A percentile compares a stretch with the other conserved stretches of the same genome.
Conservation (phyloP, 1,140 invertebrate genomes). For the Drosophila tsacasi region DNA sequence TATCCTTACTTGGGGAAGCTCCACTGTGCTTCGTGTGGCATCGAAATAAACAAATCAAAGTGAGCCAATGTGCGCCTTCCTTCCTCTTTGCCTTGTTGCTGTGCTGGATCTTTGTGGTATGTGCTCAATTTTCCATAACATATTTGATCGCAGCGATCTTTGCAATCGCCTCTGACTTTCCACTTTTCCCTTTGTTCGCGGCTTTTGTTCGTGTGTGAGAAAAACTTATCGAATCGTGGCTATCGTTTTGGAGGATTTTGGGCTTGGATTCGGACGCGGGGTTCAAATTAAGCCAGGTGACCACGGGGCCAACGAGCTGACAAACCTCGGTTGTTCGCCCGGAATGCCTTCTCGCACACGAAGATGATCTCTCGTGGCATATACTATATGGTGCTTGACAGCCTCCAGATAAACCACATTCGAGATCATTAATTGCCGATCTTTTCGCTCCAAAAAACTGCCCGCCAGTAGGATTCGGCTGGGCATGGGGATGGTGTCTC, state of each 20-base stretch:
- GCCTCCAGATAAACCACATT: slow-evolving; percentile 66
- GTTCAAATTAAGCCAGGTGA: slow-evolving; percentile 78
- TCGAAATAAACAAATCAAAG: slow-evolving; percentile 81
- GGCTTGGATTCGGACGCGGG: background rate
- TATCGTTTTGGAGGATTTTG: slow-evolving; percentile 51
- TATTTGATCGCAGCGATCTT: slow-evolving; percentile 79
- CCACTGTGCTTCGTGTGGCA: slow-evolving; percentile 62
- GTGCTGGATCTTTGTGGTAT: slow-evolving; percentile 66
- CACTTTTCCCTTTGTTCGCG: slow-evolving; percentile 71
- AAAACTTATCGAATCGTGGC: slow-evolving; percentile 75
- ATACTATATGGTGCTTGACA: slow-evolving; percentile 29
- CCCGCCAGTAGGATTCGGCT: slow-evolving; percentile 39
- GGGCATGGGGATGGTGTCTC: background rate
- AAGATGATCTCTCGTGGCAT: slow-evolving; percentile 45
- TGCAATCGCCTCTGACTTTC: slow-evolving; percentile 77
- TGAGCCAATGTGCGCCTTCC: slow-evolving; percentile 63
- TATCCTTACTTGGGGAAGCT: background rate
- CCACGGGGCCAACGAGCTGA: slow-evolving; percentile 81
- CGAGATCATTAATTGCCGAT: slow-evolving; percentile 78
- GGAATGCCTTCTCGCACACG: slow-evolving; percentile 60
- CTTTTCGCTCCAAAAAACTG: slow-evolving; percentile 59
- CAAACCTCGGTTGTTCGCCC: slow-evolving; percentile 53
- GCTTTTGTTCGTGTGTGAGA: slow-evolving; percentile 71
- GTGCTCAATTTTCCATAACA: slow-evolving; percentile 83
- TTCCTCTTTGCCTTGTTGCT: slow-evolving; percentile 1